Evolutionary conservation across 1,140 invertebrate species (phyloP).

Genomic region (Nasonia vitripennis): DNA sequence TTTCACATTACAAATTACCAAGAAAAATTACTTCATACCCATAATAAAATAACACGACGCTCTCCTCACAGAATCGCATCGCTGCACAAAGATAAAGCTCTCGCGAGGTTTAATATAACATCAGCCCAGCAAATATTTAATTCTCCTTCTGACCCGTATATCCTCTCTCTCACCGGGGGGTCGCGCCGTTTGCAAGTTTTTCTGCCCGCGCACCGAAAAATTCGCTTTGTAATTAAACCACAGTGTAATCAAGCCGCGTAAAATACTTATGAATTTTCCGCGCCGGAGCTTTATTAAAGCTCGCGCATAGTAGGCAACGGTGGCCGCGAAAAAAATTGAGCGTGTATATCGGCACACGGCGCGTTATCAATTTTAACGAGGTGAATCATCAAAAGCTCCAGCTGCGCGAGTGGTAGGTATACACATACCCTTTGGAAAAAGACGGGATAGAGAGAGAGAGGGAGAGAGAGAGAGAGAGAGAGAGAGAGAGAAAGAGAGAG

Average conservation of each 20-base stretch:
- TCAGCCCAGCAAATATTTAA: conserved; percentile 26
- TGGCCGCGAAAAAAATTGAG: not conserved
- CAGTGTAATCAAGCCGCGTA: conserved; percentile 35
- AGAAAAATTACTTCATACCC: no score
- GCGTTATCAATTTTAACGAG: conserved; percentile 35
- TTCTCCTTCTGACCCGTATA: not conserved
- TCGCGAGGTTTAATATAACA: no score
- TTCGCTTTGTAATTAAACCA: conserved; percentile 21
- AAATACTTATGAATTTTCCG: conserved; percentile 29
- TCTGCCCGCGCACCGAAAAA: no score
- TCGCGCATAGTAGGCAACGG: conserved; percentile 23
- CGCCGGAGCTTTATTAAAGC: conserved; percentile 24
- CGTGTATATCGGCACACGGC: not conserved
- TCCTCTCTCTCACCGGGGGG: not conserved
- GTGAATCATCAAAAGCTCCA: not conserved
- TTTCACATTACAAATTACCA: no score
- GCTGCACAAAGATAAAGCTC: no score
- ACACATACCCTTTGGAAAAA: no score
- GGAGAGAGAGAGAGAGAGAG: conserved; percentile 27
- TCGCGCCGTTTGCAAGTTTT: not conserved
- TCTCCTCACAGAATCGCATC: no score
- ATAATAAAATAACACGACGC: no score
- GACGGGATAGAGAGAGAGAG: conserved; percentile 6
- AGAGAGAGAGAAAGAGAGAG: conserved; percentile 22
- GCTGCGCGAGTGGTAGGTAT: no score